Percentiles rank a stretch among this genome's conserved stretches.
phyloP scores from a whole-genome alignment of 2,888 invertebrate genomes.

The Drosophila fulvimacula region DNA sequence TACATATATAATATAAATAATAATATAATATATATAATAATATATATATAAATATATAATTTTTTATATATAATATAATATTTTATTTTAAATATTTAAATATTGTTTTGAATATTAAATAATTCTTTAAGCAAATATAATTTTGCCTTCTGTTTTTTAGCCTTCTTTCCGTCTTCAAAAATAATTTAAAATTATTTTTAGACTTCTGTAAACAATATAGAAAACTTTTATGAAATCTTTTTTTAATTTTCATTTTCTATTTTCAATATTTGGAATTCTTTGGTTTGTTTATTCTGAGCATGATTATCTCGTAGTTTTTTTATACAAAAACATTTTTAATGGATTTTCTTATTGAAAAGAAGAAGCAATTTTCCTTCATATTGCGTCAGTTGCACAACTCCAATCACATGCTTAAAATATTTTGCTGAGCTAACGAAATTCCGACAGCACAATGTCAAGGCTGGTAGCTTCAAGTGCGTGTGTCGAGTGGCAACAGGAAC shows the following conservation, averaged over 20 bases:
- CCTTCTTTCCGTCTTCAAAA: too few relatives aligned
- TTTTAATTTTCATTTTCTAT: neutral
- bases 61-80: too few relatives aligned
- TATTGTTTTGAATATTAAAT: too few relatives aligned
- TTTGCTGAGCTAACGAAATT: constrained; percentile 14
- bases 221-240: neutral
- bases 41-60: too few relatives aligned
- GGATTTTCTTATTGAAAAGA: constrained; percentile 1
- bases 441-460: constrained; percentile 35
- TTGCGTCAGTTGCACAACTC: constrained; percentile 11
- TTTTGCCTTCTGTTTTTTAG: too few relatives aligned
- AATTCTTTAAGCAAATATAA: too few relatives aligned
- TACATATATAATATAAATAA: too few relatives aligned
- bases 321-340: neutral
- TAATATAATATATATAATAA: too few relatives aligned
- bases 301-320: too few relatives aligned
- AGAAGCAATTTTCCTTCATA: neutral
- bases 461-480: constrained; percentile 1
- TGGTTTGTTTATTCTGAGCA: too few relatives aligned
- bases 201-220: constrained; percentile 18
- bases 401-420: constrained; percentile 2
- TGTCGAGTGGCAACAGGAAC: constrained; percentile 7
- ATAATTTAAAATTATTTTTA: constrained; percentile 18
- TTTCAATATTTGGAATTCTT: too few relatives aligned
- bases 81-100: too few relatives aligned